A percentile compares a stretch with the other conserved stretches of the same genome.
These are phyloP conservation scores for Rhopalosiphum nymphaeae DNA, from an alignment of 2,888 invertebrate genomes.

Conservation along the genomic window DNA sequence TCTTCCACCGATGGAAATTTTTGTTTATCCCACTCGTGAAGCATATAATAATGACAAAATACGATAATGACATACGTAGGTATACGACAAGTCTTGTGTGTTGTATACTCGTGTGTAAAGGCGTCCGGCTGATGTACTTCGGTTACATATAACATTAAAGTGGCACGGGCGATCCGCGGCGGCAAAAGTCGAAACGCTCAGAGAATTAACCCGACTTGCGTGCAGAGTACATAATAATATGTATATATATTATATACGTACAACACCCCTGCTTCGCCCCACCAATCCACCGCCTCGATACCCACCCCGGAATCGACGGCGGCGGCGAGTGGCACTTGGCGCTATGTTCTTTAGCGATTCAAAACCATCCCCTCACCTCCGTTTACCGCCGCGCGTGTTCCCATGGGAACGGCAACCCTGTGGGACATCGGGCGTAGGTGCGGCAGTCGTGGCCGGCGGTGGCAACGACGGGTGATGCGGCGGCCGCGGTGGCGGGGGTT, in stretches of 20 bases:
- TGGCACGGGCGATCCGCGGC: constrained; percentile 6
- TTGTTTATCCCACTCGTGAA: not conserved
- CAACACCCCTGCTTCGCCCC: not conserved
- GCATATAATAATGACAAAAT: not conserved
- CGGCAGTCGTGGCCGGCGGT: constrained; percentile 75
- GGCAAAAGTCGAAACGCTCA: constrained; percentile 55
- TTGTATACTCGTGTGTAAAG: not conserved
- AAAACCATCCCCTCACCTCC: constrained; percentile 16
- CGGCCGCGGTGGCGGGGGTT: constrained; percentile 26
- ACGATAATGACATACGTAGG: not conserved
- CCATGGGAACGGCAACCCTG: constrained; percentile 74
- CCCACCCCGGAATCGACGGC: constrained; percentile 5
- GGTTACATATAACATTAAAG: not conserved
- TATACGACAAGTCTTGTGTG: not conserved
- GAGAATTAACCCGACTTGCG: constrained; percentile 54
- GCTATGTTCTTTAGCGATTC: constrained; percentile 60
- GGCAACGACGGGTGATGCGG: not conserved
- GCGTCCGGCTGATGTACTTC: not conserved
- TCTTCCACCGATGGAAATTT: not conserved
- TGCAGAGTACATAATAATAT: not conserved
- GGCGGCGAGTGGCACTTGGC: constrained; percentile 42
- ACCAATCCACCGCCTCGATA: not conserved
- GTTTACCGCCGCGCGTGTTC: constrained; percentile 70
- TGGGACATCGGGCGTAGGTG: constrained; percentile 70
- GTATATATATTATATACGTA: not conserved